Evolutionary conservation across 2,888 invertebrate species (phyloP), one percentile per base, ranked within the genome.

Genomic region (Stenoptilia bipunctidactyla): DNA sequence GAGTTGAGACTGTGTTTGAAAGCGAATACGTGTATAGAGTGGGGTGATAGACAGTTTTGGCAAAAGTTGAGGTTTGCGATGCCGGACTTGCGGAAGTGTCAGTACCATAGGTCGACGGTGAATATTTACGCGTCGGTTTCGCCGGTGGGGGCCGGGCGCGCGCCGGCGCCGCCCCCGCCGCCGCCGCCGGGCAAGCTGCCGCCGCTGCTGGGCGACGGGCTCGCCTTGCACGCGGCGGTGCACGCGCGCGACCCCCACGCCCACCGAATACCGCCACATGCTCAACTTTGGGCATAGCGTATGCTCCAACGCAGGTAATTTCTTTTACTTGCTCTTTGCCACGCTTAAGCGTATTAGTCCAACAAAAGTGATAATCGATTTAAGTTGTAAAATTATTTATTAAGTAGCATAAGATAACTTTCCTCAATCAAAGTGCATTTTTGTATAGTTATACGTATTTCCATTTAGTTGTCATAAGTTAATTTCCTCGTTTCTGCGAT

Each of bases 1-100:
- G 97, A 97, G 74, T 87, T 97, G 65, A 88, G 94, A 54, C 88
- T 94, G 65, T 95, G 95, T 75, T 87, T 97, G 61, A 92, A 96
- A 61, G 92, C 94, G 45, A 94, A 94, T 82, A 94, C 94, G 56
- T 92, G 94, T 70, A 90, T 98, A 64, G 93, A 94, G 71, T 95
- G 94, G 92, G 94, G 94, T 48, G 97, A 98, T 77, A 92, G 93
- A 67, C 90, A 94, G 66, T 98, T 98, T 85, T 98, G 98, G 98
- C 95, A 96, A 66, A 97, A 97, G 79, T 85, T 98, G 48, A 90
- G 93, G 64, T 94, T 94, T 64, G 93, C 95, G 40, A 90, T 97
- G 89, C 96, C 96, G 44, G 93, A 93, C 73, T 87, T 89, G 52
- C 84, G 88, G 66, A 85, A 87, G 74, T 87, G 88, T 70, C 82